Conservation (phyloP, 2,888 invertebrate species). For the Metallyticus violacea region DNA sequence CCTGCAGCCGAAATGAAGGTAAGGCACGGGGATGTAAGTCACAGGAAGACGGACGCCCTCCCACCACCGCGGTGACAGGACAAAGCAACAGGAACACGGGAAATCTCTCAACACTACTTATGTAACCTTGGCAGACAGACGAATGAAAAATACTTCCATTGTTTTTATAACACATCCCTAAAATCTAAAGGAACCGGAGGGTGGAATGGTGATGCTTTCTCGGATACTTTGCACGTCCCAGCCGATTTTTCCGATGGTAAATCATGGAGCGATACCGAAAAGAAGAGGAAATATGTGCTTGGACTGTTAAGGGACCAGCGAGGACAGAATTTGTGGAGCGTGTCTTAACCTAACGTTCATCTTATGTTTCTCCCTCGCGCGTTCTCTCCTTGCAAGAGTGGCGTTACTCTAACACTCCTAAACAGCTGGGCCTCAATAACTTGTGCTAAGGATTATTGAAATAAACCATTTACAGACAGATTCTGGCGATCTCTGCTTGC, state of each 20-base stretch:
- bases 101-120: neutral
- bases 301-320: neutral
- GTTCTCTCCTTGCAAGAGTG: neutral
- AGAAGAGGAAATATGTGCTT: constrained; percentile 8
- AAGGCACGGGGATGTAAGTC: neutral
- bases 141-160: constrained; percentile 3
- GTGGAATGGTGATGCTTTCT: neutral
- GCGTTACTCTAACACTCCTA: neutral
- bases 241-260: constrained; percentile 4
- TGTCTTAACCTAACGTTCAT: neutral
- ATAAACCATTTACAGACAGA: too few species aligned
- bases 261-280: constrained; percentile 7
- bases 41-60: neutral
- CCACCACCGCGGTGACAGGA: neutral
- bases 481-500: too few species aligned
- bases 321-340: neutral
- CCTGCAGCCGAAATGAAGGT: neutral
- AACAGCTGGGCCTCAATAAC: too few species aligned
- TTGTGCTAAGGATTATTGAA: too few species aligned
- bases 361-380: neutral
- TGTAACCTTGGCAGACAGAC: neutral
- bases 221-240: constrained; percentile 2
- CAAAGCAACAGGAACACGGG: neutral
- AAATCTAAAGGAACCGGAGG: neutral
- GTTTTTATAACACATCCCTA: constrained; percentile 1